Evolutionary conservation across 2,888 invertebrate species (phyloP), one percentile per base, ranked within the genome.

Genomic region (Eupeodes luniger): DNA sequence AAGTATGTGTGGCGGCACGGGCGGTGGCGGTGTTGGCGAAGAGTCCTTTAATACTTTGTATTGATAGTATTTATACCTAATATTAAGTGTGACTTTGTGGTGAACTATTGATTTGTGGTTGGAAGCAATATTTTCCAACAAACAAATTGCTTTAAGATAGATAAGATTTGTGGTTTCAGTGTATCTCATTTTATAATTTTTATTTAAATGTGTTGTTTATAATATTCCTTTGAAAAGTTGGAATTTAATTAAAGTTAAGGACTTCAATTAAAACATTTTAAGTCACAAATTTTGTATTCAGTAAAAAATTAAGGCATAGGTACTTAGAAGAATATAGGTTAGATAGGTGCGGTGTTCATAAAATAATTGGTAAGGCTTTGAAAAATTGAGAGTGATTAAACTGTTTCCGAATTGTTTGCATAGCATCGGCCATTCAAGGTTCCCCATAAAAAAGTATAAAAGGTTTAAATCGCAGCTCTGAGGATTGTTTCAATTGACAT

Each of bases 81-180:
- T 16, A 19, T 64, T 44, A 66, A 66, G 66, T 66, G 66, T 66
- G 47, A 27, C 66, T 66, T 66, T 66, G 66, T 27, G 49, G 66
- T 49, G 34, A n/a, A 14, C 19, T 19, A 64, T 64, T 47, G 47
- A 27, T 64, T 64, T 64, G 44, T 19, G 62, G 62, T 40, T 40
- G 11, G 16, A 40, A 2, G 5, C 1, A 5, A 36, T 36, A 61
- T 5, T 57, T 27, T 6, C 1, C 11, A 34, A 10, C 14, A 61
- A 36, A n/a, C 4, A 7, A 34, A 14, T 61, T 9, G n/a, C n/a
- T 36, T 14, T 4, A n/a, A 61, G 14, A 9, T 14, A 19, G 19
- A 36, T 14, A 61, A 61, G n/a, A 19, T 61, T 61, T 61, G n/a
- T 61, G 59, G 59, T 0, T 61, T 34, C 3, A 61, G 1, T 61